A percentile compares a stretch with the other conserved stretches of the same genome.
These are phyloP conservation scores for Cyclargus thomasi DNA, from an alignment of 1,140 invertebrate genomes.

Conservation along the genomic window DNA sequence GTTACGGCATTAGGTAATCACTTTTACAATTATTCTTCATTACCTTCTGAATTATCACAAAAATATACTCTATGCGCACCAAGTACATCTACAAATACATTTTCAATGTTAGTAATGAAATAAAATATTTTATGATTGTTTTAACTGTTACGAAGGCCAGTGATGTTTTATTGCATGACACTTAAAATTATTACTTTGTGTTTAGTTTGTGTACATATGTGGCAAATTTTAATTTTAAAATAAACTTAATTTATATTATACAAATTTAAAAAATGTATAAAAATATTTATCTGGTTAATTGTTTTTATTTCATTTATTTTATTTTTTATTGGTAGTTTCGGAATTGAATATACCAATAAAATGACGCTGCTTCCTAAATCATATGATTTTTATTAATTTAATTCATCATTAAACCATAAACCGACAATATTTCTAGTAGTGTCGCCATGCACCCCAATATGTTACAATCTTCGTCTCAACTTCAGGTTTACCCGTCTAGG, in stretches of 20 bases:
- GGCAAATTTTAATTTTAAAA: not conserved
- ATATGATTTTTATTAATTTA: too few species aligned
- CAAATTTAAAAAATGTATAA: too few species aligned
- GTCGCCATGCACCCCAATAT: not conserved
- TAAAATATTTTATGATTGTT: conserved; percentile 9
- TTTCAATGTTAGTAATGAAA: conserved; percentile 8
- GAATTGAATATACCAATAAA: too few species aligned
- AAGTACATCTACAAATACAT: conserved; percentile 6
- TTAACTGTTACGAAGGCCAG: not conserved
- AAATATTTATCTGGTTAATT: too few species aligned
- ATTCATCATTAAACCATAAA: too few species aligned
- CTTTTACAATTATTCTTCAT: not conserved
- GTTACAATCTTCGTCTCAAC: not conserved
- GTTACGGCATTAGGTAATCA: not conserved
- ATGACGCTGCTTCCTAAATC: too few species aligned
- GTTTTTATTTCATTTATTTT: too few species aligned
- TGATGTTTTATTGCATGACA: conserved; percentile 1
- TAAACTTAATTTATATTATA: not conserved
- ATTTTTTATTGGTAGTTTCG: too few species aligned
- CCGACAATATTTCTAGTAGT: not conserved
- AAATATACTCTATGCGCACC: not conserved
- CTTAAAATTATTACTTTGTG: not conserved
- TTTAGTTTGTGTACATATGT: not conserved
- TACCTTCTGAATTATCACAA: not conserved
- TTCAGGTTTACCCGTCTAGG: not conserved